Evolutionary conservation across 2,888 invertebrate species (phyloP).

Genomic region (Andrena hattorfiana): DNA sequence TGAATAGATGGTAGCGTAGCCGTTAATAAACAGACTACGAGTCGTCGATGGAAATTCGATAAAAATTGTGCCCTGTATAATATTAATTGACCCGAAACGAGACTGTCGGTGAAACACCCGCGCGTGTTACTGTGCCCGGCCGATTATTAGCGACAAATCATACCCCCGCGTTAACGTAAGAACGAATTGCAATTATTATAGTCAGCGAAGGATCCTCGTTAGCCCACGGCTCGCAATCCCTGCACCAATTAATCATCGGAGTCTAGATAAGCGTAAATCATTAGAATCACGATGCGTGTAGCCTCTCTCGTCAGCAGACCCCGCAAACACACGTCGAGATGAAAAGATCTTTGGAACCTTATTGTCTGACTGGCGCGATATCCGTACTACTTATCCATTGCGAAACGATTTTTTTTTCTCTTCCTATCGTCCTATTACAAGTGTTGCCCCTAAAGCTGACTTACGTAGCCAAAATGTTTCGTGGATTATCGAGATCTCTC

Average conservation of each 20-base stretch:
- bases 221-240: conserved; percentile 12
- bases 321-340: conserved; percentile 36
- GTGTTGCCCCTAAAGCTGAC: conserved; percentile 39
- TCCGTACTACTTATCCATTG: conserved; percentile 34
- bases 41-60: conserved; percentile 48
- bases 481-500: conserved; percentile 40
- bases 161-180: conserved; percentile 16
- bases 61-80: conserved; percentile 69
- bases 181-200: conserved; percentile 5
- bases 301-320: conserved; percentile 2
- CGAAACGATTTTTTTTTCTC: conserved; percentile 9
- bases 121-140: background rate
- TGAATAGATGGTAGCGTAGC: conserved; percentile 44
- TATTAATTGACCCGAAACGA: conserved; percentile 65
- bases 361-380: conserved; percentile 66
- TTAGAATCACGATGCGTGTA: conserved; percentile 11
- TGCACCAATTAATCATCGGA: conserved; percentile 22
- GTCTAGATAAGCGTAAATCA: conserved; percentile 18
- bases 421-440: conserved; percentile 35
- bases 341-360: conserved; percentile 44
- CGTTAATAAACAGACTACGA: conserved; percentile 40
- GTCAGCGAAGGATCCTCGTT: conserved; percentile 44
- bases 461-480: conserved; percentile 39
- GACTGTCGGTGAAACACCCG: conserved; percentile 26
- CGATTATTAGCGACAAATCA: conserved; percentile 21